Conservation (phyloP, 2,113 vertebrate species). For the Elanus axillaris region DNA sequence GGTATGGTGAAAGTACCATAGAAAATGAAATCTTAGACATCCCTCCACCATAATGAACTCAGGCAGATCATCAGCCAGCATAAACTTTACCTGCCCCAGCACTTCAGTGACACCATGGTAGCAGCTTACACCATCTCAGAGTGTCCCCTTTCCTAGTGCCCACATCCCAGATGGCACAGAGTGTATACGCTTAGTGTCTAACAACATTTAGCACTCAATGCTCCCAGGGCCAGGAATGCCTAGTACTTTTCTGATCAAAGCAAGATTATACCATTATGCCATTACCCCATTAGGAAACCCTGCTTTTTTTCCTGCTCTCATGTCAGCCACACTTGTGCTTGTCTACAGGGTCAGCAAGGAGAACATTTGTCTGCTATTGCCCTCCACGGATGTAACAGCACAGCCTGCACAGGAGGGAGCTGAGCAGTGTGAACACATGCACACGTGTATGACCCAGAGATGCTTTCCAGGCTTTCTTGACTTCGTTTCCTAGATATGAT, state of each 20-base stretch:
- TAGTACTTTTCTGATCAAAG: conserved; percentile 24
- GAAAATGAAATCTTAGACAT: conserved; percentile 38
- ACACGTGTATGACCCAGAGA: accelerated
- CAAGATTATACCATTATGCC: not conserved
- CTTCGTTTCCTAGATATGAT: not conserved
- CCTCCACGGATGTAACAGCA: not conserved
- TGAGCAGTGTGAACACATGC: not conserved
- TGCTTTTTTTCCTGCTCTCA: not conserved
- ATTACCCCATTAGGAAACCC: not conserved
- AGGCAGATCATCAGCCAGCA: not conserved
- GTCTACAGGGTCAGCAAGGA: not conserved
- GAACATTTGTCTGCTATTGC: not conserved
- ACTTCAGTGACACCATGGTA: not conserved
- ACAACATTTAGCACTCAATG: not conserved
- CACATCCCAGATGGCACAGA: not conserved
- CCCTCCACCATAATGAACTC: conserved; percentile 7
- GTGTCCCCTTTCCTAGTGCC: conserved; percentile 28
- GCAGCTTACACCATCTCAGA: conserved; percentile 20
- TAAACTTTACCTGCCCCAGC: conserved; percentile 35
- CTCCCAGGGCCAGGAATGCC: not conserved
- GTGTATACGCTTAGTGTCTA: not conserved
- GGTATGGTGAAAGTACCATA: conserved; percentile 14
- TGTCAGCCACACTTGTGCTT: not conserved
- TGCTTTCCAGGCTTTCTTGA: not conserved
- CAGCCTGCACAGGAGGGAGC: not conserved